phyloP scores from a whole-genome alignment of 2,888 invertebrate species.

The Gymnosoma rotundatum region DNA sequence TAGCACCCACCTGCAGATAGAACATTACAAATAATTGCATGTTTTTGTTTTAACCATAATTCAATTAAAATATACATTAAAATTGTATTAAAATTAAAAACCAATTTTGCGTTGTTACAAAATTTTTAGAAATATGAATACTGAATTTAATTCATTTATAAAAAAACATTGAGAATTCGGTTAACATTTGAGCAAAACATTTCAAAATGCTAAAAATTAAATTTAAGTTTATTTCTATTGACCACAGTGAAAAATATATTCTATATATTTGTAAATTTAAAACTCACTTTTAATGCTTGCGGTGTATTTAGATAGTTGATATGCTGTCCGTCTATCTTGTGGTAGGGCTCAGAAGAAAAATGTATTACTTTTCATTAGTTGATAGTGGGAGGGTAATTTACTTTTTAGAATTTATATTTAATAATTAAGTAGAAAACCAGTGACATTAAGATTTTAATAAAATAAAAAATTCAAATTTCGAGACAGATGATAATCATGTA shows the following conservation, averaged over 20 bases:
- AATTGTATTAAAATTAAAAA: slow-evolving; percentile 55
- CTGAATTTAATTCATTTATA: slow-evolving; percentile 14
- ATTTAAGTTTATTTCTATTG: slow-evolving; percentile 8
- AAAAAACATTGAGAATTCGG: slow-evolving; percentile 20
- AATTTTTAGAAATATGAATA: not conserved
- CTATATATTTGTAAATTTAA: slow-evolving; percentile 24
- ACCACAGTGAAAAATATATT: slow-evolving; percentile 32
- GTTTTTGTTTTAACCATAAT: slow-evolving; percentile 32
- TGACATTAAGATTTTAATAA: slow-evolving; percentile 28
- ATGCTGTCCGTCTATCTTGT: not conserved
- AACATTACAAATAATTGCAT: not conserved
- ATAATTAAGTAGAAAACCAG: slow-evolving; percentile 10
- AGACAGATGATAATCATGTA: not conserved
- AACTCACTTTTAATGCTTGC: slow-evolving; percentile 47
- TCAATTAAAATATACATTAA: slow-evolving; percentile 36
- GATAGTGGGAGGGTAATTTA: not conserved
- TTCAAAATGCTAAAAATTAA: slow-evolving; percentile 6
- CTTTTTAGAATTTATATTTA: slow-evolving; percentile 24
- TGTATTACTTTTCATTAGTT: not conserved
- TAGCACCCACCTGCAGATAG: not conserved
- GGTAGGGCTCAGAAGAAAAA: not conserved
- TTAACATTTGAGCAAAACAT: not conserved
- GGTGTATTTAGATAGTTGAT: slow-evolving; percentile 39
- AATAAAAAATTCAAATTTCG: not conserved
- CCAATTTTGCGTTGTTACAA: slow-evolving; percentile 26